A percentile compares a stretch with the other conserved stretches of the same genome.
These are phyloP conservation scores for Chloropsis cyanopogon DNA, from an alignment of 2,113 vertebrate genomes.

Conservation along the genomic window DNA sequence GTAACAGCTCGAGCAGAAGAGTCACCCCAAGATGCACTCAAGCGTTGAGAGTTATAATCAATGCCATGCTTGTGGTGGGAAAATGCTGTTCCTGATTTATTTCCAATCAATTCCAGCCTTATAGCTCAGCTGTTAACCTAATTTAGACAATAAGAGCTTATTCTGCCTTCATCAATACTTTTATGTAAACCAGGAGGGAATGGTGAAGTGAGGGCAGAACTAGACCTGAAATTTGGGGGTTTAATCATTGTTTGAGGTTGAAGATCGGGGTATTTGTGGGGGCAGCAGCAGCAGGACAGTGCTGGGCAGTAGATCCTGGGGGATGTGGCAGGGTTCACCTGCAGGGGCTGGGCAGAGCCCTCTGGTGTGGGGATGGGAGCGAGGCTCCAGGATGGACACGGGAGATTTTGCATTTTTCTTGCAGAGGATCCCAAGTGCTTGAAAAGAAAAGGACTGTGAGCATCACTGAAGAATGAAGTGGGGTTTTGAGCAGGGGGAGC, in stretches of 20 bases:
- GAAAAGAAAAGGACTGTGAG: not conserved
- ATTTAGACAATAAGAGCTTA: not conserved
- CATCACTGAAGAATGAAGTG: not conserved
- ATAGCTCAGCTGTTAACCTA: not conserved
- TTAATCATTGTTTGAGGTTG: not conserved
- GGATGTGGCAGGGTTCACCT: not conserved
- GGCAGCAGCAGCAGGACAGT: not conserved
- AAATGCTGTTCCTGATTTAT: not conserved
- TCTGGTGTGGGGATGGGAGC: fast-evolving
- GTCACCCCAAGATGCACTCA: not conserved
- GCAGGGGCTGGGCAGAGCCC: not conserved
- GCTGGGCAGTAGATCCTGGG: not conserved
- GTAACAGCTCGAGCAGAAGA: not conserved
- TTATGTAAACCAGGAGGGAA: not conserved
- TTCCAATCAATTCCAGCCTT: not conserved
- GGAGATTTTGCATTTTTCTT: not conserved
- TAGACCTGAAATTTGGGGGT: not conserved
- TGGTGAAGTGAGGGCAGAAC: not conserved
- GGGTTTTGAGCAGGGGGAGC: not conserved
- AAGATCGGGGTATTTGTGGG: fast-evolving
- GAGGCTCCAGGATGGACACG: not conserved
- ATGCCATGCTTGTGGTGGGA: not conserved
- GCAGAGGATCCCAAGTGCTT: not conserved
- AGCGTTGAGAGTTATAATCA: not conserved
- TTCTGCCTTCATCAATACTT: not conserved